Percentiles rank a stretch among this genome's conserved stretches.
These are phyloP conservation scores for Tipula unca DNA, from an alignment of 2,888 invertebrate genomes.

Conservation along the genomic window DNA sequence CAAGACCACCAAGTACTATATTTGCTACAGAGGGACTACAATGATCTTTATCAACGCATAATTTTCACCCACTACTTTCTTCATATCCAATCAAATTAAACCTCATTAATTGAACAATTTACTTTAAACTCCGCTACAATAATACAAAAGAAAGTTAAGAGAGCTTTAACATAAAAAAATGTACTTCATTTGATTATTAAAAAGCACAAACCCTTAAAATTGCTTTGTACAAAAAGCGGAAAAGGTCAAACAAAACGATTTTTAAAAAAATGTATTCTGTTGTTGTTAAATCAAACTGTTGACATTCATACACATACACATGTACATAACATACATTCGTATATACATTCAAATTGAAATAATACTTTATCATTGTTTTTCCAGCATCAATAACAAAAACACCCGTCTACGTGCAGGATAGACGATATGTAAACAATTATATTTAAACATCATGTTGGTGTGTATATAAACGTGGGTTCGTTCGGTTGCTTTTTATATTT, in stretches of 20 bases:
- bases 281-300: neutral
- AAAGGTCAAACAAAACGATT: neutral
- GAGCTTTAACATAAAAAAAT: too few species aligned
- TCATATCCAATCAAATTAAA: too few species aligned
- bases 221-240: neutral
- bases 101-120: too few species aligned
- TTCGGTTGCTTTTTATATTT: neutral
- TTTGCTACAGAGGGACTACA: too few species aligned
- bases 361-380: neutral
- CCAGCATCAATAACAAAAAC: neutral
- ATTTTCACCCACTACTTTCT: too few species aligned
- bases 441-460: neutral
- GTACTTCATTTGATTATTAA: too few species aligned
- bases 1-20: too few species aligned
- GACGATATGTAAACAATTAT: neutral
- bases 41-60: too few species aligned
- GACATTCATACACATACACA: neutral
- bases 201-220: neutral
- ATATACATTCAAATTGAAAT: neutral
- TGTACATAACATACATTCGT: too few species aligned
- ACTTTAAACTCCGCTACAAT: too few species aligned
- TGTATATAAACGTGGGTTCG: neutral
- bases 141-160: too few species aligned
- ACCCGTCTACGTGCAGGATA: neutral
- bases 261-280: neutral